Percentiles rank a stretch among this genome's conserved stretches.
Evolutionary conservation across 2,888 invertebrate genomes (phyloP).

Genomic region (Tenthredo distinguenda): DNA sequence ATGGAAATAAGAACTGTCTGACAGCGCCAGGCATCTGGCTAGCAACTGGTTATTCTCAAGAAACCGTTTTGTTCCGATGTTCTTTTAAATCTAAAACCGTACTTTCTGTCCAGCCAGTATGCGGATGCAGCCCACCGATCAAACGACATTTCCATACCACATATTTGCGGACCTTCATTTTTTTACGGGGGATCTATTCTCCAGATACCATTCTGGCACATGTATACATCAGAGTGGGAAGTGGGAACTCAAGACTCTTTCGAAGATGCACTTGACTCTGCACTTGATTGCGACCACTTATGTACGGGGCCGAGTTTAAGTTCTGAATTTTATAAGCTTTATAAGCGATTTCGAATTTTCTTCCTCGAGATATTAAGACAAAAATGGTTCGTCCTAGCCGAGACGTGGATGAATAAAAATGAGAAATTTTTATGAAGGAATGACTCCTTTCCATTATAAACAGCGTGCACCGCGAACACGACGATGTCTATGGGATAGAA

Average conservation of each 20-base stretch:
- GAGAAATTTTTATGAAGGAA: not conserved
- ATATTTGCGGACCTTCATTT: not conserved
- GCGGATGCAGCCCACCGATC: slow-evolving; percentile 19
- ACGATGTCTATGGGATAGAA: not conserved
- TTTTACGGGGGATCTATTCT: not conserved
- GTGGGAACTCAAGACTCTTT: slow-evolving; percentile 26
- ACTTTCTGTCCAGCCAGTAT: slow-evolving; percentile 23
- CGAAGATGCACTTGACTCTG: slow-evolving; percentile 27
- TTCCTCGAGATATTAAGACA: no score
- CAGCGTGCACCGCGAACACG: not conserved
- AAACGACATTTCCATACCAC: slow-evolving; percentile 6
- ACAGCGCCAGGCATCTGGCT: slow-evolving; percentile 58
- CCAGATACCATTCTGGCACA: not conserved
- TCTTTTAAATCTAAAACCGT: slow-evolving; percentile 31
- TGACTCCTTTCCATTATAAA: not conserved
- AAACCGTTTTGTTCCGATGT: slow-evolving; percentile 17
- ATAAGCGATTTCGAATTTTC: no score
- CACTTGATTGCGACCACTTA: slow-evolving; percentile 24
- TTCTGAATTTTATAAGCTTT: no score
- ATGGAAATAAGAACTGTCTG: slow-evolving; percentile 13
- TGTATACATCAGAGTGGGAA: not conserved
- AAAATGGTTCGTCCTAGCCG: no score
- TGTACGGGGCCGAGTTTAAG: no score
- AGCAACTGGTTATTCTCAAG: slow-evolving; percentile 56
- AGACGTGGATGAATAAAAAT: not conserved